Evolutionary conservation across 2,888 invertebrate species (phyloP), one percentile per base, ranked within the genome.

Genomic region (Zonitis immaculata): DNA sequence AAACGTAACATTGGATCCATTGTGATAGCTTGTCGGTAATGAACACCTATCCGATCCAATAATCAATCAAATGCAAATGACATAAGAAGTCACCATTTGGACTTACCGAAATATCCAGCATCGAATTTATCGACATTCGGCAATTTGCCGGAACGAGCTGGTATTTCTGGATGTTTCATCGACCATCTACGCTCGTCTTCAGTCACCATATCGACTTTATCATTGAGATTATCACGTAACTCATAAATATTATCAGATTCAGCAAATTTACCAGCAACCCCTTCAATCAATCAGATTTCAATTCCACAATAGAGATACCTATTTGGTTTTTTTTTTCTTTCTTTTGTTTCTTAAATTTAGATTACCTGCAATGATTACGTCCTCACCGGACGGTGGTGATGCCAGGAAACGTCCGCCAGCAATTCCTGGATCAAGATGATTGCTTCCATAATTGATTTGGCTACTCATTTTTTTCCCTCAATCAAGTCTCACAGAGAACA

Each of bases 201-300:
- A 49, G 91, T 89, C 54, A 93, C 84, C 79, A 95, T 83, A 68
- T 95, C 93, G 61, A 88, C 82, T 73, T 88, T 88, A 69, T 86
- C 85, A 64, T 86, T 82, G 12, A 93, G 78, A 65, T 86, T 86
- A 47, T 85, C 77, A 67, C 81, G 77, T 32, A 91, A 84, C 60
- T 90, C 84, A 43, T 80, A 74, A 49, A 91, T 81, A 62, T 86
- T 87, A 57, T 86, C 82, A 0, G 89, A 88, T 64, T 89, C 85
- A 0, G 94, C 93, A 73, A 88, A 88, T 66, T 85, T 78, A 0
- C 88, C 88, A 0, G 88, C 78, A 11, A 87, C 28, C n/a, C 71
- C 71, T 71, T 16, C 1, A 56, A 53, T 11, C n/a, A n/a, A n/a
- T n/a, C n/a, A 12, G n/a, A n/a, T n/a, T n/a, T n/a, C n/a, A n/a